These are phyloP conservation scores for Zaprionus davidi DNA, from an alignment of 1,140 invertebrate genomes.

Conservation along the genomic window DNA sequence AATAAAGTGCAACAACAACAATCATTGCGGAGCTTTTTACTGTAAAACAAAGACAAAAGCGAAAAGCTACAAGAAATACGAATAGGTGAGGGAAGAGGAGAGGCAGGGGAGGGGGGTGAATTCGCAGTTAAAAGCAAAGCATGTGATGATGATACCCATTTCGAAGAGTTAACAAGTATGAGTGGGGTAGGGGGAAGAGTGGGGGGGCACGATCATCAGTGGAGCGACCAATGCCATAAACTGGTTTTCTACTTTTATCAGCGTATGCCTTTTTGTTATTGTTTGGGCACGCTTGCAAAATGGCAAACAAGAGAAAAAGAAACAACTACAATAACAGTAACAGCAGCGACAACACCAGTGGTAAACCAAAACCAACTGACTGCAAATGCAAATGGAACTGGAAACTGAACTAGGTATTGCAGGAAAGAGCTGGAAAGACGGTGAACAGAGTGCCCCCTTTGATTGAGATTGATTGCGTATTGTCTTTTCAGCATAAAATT, in stretches of 20 bases:
- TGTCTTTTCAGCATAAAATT: conserved; percentile 12
- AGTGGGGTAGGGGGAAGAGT: not conserved
- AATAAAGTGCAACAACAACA: not conserved
- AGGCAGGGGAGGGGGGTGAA: no score
- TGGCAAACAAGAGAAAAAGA: conserved; percentile 28
- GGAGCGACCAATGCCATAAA: conserved; percentile 44
- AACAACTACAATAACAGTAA: not conserved
- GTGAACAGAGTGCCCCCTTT: not conserved
- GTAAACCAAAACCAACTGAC: conserved; percentile 9
- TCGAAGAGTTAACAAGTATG: not conserved
- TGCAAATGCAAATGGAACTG: conserved; percentile 39
- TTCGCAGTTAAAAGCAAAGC: conserved; percentile 14
- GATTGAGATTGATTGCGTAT: conserved; percentile 33
- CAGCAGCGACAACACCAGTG: not conserved
- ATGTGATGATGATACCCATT: conserved; percentile 28
- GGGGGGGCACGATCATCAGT: not conserved
- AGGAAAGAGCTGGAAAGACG: not conserved
- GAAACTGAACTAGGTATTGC: conserved; percentile 18
- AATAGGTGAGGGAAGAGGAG: not conserved
- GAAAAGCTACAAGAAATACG: not conserved
- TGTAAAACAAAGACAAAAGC: conserved; percentile 4
- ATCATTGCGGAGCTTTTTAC: not conserved
- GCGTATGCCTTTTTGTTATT: conserved; percentile 24
- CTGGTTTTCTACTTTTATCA: conserved; percentile 41
- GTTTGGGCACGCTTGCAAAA: conserved; percentile 45